Base-by-base conservation (phyloP, 1,140 invertebrate species). In the Solen grandis region DNA sequence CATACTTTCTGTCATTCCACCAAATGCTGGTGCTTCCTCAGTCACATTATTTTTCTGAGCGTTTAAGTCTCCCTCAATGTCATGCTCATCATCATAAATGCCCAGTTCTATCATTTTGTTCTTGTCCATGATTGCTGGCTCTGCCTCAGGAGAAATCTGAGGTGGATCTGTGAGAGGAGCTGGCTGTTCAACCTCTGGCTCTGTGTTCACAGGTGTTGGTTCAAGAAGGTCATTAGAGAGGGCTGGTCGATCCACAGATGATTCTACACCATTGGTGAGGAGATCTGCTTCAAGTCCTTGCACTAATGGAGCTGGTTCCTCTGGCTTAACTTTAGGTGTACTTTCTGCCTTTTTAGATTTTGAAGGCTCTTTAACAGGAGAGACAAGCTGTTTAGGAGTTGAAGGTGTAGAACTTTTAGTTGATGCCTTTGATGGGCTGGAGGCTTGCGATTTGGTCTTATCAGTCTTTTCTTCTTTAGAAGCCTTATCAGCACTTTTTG, bases 31-130 rank as follows among this genome's bases (percentile, higher is more conserved):
- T 41, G 46, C 59, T 22, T 81, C 76, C 55, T 75, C 57, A 46
- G 60, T 50, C 29, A 73, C 69, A 68, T 65, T 38, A 36, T 36
- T 46, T 41, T 76, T 22, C 31, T 78, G 55, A 29, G 52, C 74
- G 52, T 81, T 62, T 19, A 68, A 36, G n/a, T 80, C 50, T 52
- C 69, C 55, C n/a, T 80, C 80, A 46, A 75, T 68, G 31, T 83
- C 82, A 46, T 84, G 74, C 62, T 86, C 81, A 69, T 85, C 88
- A 86, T 86, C 85, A 87, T 88, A 87, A 76, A 87, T 82, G 19
- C 87, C 88, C 22, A 85, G 60, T 76, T 91, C 88, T 66, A 81
- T 84, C 55, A 87, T 81, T 77, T 84, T 72, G 57, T 70, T 60
- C 74, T 79, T 85, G 33, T 82, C 81, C 62, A 82, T 38, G 25